Evolutionary conservation across 1,140 invertebrate genomes (phyloP), one percentile per base, ranked within the genome.

Genomic region (Halotydeus destructor): DNA sequence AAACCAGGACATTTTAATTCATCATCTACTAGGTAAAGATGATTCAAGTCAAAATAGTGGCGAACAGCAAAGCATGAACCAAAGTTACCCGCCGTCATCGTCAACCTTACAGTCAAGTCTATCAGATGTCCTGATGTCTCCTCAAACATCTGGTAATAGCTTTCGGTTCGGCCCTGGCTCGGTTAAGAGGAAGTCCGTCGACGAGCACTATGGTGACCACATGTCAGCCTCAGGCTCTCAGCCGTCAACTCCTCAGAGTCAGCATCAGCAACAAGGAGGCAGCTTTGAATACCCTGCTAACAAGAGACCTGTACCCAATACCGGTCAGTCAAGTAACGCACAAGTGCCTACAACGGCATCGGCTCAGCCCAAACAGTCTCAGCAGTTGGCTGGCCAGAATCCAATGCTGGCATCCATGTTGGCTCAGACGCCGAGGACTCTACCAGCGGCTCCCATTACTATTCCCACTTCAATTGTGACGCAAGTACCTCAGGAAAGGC

Each of bases 321-420:
- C n/a, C n/a, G n/a, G n/a, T n/a, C n/a, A n/a, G n/a, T n/a, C n/a
- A n/a, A n/a, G n/a, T n/a, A n/a, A n/a, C n/a, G n/a, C n/a, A n/a
- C n/a, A n/a, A n/a, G n/a, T n/a, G n/a, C n/a, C n/a, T n/a, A n/a
- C n/a, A n/a, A n/a, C n/a, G n/a, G n/a, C n/a, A n/a, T n/a, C n/a
- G n/a, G n/a, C n/a, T n/a, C n/a, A n/a, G n/a, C n/a, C n/a, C n/a
- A 21, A 25, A 14, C 35, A 37, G 26, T 33, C 40, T 16, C 14
- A 35, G 6, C 45, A 49, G 30, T 43, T 54, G 32, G 53, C 53
- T 37, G 44, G 44, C 30, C 50, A 50, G 22, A 54, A 54, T 42
- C 53, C 53, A 19, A 54, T 54, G 53, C 41, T 54, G n/a, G 49
- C 50, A n/a, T 51, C 48, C 14, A 54, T 54, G 53, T 43, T 54